Conservation (phyloP, 2,888 invertebrate species). For the Eupithecia exiguata region DNA sequence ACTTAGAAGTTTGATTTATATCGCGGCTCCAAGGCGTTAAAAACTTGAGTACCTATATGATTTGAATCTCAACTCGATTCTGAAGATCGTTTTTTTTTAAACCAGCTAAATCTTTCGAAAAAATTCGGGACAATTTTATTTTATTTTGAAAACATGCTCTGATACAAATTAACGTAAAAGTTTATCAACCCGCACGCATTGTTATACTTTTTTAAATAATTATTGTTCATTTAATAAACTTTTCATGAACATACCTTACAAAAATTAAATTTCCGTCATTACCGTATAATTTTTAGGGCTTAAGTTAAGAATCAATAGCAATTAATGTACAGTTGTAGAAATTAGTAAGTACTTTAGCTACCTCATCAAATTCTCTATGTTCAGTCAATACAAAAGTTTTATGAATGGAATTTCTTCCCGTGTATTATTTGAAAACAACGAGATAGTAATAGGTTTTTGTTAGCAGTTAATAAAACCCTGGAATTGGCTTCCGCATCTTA, state of each 20-base stretch:
- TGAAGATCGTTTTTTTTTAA: background rate
- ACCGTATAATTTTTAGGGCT: background rate
- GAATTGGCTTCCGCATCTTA: background rate
- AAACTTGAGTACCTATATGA: too few species aligned
- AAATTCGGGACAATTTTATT: background rate
- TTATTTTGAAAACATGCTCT: background rate
- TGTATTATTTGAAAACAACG: background rate
- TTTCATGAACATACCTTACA: too few species aligned
- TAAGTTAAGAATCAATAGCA: background rate
- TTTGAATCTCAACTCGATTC: too few species aligned
- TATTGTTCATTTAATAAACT: too few species aligned
- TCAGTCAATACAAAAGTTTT: background rate
- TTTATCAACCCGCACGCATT: background rate
- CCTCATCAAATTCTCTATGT: background rate
- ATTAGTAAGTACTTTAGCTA: background rate
- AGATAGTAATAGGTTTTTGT: background rate
- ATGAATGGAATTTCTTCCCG: background rate
- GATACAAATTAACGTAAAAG: background rate
- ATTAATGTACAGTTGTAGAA: background rate
- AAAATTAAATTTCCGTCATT: background rate
- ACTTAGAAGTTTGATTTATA: too few species aligned
- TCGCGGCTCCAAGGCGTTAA: too few species aligned
- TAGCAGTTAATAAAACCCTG: background rate
- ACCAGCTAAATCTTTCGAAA: background rate
- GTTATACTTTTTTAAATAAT: background rate